Conservation (phyloP, 2,888 invertebrate species). For the Caenorhabditis macrosperma region DNA sequence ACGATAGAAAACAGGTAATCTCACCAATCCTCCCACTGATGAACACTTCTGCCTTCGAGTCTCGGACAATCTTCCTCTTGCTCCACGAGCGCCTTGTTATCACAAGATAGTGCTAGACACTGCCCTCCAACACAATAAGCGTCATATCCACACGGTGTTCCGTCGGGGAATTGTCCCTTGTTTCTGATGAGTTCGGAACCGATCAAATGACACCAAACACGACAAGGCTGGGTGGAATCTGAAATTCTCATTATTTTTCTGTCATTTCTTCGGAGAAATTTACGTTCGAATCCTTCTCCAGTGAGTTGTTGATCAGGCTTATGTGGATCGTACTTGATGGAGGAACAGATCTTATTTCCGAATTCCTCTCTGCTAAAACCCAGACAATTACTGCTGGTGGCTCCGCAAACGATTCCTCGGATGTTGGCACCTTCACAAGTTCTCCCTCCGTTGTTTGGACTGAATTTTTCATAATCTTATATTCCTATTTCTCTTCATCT, state of each 20-base stretch:
- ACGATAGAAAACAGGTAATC: not conserved
- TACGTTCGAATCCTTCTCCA: constrained; percentile 78
- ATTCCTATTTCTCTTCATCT: no score
- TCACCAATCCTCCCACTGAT: constrained; percentile 63
- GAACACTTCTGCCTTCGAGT: constrained; percentile 42
- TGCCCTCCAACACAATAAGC: constrained; percentile 78
- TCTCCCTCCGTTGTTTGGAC: constrained; percentile 80
- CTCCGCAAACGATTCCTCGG: constrained; percentile 77
- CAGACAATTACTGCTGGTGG: constrained; percentile 62
- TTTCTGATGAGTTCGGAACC: constrained; percentile 79
- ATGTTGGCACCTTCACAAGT: constrained; percentile 75
- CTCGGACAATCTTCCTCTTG: constrained; percentile 71
- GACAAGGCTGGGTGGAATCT: constrained; percentile 79
- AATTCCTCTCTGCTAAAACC: constrained; percentile 75
- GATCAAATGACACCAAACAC: constrained; percentile 80
- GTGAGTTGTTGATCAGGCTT: constrained; percentile 78
- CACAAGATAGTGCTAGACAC: constrained; percentile 74
- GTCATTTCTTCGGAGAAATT: not conserved
- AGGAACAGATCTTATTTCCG: constrained; percentile 72
- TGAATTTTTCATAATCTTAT: constrained; percentile 31
- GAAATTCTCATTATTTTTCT: constrained; percentile 28
- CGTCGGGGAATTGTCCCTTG: constrained; percentile 80
- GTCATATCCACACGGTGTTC: constrained; percentile 78
- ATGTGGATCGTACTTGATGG: constrained; percentile 72
- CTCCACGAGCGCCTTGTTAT: constrained; percentile 73